Base-by-base conservation (phyloP, 2,888 invertebrate species). In the Dichetophora obliterata region DNA sequence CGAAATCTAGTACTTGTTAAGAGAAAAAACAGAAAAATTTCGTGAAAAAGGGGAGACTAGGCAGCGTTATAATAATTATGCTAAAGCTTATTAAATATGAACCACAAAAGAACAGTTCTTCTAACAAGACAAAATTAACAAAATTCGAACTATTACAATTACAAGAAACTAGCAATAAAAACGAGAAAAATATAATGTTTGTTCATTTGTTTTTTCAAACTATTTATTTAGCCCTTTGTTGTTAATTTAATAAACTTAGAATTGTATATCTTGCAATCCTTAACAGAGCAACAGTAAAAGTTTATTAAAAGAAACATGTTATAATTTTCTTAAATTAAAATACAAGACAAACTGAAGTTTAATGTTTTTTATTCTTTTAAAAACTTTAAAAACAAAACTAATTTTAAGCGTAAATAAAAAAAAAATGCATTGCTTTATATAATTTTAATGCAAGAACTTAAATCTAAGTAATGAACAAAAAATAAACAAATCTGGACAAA, bases 241-340 rank as follows among this genome's bases (percentile, higher is more conserved):
- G 54, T 22, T 22, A 9, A 19, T 22, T 16, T n/a, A 54, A 54
- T 8, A n/a, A 1, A 54, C 5, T 19, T 8, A 19, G 1, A 54
- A 19, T 54, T 54, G 5, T 19, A 54, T 54, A 22, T 19, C 22
- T 19, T 22, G 3, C 19, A 59, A 59, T 9, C 22, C 22, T 5
- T 9, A 59, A 59, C 9, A 6, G 54, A 48, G 63, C 48, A 73
- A 22, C 16, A 50, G 16, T 59, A 14, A 66, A n/a, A 22, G 48
- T 57, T 57, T 34, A 59, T 61, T 43, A 31, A 22, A 65, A 3
- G 0, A 63, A 71, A 73, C n/a, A 24, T 72, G 71, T 66, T 72
- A 75, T 74, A 16, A n/a, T 37, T 84, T 75, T 78, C 82, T 59
- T 59, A 24, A 59, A 59, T 11, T 11, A 57, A 57, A 57, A 34